Percentiles rank a stretch among this genome's conserved stretches.
Conservation (phyloP, 2,113 vertebrate genomes). For the Paralichthys olivaceus region DNA sequence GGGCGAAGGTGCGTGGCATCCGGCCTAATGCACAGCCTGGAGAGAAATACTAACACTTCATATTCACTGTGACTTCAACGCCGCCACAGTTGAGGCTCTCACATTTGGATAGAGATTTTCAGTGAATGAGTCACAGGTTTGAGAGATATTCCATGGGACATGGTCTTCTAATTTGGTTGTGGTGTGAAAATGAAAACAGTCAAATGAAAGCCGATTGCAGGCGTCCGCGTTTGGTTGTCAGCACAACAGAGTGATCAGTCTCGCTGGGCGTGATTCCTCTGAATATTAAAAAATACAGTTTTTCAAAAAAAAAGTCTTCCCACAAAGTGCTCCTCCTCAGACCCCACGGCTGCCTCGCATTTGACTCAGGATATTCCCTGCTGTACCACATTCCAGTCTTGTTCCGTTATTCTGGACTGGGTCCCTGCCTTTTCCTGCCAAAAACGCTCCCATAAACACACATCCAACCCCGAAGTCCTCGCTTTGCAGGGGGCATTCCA, state of each 20-base stretch:
- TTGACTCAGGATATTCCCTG: constrained; percentile 79
- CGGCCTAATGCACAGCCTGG: constrained; percentile 85
- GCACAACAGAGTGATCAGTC: constrained; percentile 18
- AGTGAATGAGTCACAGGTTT: constrained; percentile 82
- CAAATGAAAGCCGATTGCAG: constrained; percentile 46
- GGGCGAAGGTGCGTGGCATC: constrained; percentile 86
- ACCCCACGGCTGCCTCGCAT: constrained; percentile 60
- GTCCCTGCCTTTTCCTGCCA: constrained; percentile 75
- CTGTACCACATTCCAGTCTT: constrained; percentile 77
- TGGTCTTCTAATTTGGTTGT: constrained; percentile 74
- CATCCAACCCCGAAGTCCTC: constrained; percentile 71
- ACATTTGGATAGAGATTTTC: constrained; percentile 80
- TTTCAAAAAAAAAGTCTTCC: constrained; percentile 35
- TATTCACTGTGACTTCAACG: constrained; percentile 81
- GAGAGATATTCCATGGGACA: constrained; percentile 78
- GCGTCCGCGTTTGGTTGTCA: constrained; percentile 51
- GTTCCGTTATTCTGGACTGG: constrained; percentile 75
- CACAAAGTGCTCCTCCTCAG: constrained; percentile 63
- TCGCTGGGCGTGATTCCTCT: constrained; percentile 33
- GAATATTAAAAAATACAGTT: constrained; percentile 43
- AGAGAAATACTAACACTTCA: constrained; percentile 83
- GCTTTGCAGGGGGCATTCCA: constrained; percentile 78
- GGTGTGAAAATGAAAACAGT: constrained; percentile 74
- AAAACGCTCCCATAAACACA: constrained; percentile 77
- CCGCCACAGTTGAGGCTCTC: constrained; percentile 80